A percentile compares a stretch with the other conserved stretches of the same genome.
These are phyloP conservation scores for Orchesella cincta DNA, from an alignment of 1,140 invertebrate genomes.

Conservation along the genomic window DNA sequence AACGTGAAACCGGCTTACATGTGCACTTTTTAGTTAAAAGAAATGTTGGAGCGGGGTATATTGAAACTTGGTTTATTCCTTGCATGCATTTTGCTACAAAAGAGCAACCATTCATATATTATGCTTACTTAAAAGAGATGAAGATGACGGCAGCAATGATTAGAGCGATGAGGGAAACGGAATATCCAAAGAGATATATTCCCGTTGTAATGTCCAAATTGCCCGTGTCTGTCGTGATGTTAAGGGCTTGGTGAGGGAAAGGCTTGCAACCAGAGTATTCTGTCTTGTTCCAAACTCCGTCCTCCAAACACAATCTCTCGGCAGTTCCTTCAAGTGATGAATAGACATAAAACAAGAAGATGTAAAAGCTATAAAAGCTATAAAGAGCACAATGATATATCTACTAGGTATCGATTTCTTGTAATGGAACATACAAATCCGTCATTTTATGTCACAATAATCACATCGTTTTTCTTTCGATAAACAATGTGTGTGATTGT, in stretches of 20 bases:
- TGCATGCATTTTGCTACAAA: neutral
- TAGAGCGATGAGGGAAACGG: conserved; percentile 70
- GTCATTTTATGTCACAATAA: too few relatives aligned
- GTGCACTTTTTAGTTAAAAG: neutral
- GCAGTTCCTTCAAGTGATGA: too few relatives aligned
- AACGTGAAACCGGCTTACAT: neutral
- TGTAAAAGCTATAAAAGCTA: too few relatives aligned
- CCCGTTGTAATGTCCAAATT: conserved; percentile 35
- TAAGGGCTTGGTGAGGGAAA: too few relatives aligned
- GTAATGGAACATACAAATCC: too few relatives aligned
- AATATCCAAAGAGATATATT: conserved; percentile 49
- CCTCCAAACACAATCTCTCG: conserved; percentile 37
- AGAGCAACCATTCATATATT: conserved; percentile 7
- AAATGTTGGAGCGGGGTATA: neutral
- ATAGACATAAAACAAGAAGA: too few relatives aligned
- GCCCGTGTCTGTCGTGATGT: neutral
- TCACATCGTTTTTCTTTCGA: too few relatives aligned
- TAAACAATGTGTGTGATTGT: too few relatives aligned
- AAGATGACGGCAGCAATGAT: conserved; percentile 76
- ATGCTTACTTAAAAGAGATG: conserved; percentile 78
- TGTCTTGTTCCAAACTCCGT: conserved; percentile 37
- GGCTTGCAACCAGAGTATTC: conserved; percentile 32
- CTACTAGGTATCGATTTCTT: too few relatives aligned
- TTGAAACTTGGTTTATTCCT: neutral
- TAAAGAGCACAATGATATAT: too few relatives aligned